phyloP scores from a whole-genome alignment of 2,797 vertebrate genomes.

The Sus cebifrons region DNA sequence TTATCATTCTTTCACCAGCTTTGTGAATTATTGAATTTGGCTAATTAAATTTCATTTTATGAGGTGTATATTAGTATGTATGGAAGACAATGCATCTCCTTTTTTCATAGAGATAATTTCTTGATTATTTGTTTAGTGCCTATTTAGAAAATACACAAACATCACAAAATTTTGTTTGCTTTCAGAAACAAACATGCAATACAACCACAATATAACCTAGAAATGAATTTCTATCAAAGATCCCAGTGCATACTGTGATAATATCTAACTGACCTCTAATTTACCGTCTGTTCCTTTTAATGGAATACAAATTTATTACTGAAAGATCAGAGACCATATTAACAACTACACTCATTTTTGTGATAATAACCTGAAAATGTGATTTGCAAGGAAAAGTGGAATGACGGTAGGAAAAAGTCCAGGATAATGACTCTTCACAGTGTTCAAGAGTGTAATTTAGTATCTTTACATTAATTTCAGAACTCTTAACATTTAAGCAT shows the following conservation, averaged over 20 bases:
- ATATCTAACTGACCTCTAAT: conserved; percentile 13
- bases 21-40: conserved; percentile 56
- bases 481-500: conserved; percentile 54
- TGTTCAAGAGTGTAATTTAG: background rate
- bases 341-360: background rate
- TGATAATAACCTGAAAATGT: conserved; percentile 41
- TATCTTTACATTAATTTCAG: conserved; percentile 60
- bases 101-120: background rate
- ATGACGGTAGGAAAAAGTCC: background rate
- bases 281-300: conserved; percentile 40
- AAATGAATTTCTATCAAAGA: conserved; percentile 31
- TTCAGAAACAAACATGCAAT: background rate
- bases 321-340: conserved; percentile 15
- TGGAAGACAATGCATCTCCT: background rate
- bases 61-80: background rate
- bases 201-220: background rate
- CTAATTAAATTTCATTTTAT: conserved; percentile 53
- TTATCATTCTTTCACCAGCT: conserved; percentile 8
- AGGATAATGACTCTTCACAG: background rate
- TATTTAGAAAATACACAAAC: background rate
- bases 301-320: conserved; percentile 46
- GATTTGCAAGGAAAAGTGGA: conserved; percentile 17
- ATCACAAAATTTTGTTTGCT: background rate
- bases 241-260: background rate
- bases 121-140: conserved; percentile 7